These are phyloP conservation scores for Eupelmus urozonus DNA, from an alignment of 2,888 invertebrate species.

Conservation along the genomic window DNA sequence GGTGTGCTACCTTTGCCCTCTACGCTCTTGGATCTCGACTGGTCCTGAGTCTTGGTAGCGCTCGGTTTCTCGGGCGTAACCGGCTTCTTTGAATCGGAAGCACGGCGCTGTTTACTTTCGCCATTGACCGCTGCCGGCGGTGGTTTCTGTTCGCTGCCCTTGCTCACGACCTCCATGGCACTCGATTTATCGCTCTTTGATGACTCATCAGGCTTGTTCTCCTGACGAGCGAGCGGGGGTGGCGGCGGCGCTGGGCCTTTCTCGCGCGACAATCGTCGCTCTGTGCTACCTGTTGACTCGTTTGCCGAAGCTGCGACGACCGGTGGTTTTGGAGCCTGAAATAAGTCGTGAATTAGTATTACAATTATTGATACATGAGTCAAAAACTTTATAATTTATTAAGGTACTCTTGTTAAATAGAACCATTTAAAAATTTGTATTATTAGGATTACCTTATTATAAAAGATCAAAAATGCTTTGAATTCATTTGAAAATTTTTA, in stretches of 20 bases:
- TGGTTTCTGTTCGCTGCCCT: neutral
- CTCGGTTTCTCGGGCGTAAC: constrained; percentile 61
- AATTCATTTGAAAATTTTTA: neutral
- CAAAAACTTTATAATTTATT: neutral
- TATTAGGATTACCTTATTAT: no score
- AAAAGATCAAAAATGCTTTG: no score
- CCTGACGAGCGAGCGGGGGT: constrained; percentile 74
- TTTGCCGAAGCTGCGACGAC: constrained; percentile 55
- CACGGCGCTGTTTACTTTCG: constrained; percentile 62
- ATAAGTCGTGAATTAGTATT: constrained; percentile 43
- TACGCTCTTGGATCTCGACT: constrained; percentile 66
- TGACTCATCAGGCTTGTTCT: constrained; percentile 69
- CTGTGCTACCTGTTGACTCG: no score
- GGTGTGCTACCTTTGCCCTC: constrained; percentile 63
- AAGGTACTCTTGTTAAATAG: no score
- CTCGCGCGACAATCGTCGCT: constrained; percentile 81
- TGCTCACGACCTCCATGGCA: constrained; percentile 62
- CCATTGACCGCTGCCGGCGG: constrained; percentile 57
- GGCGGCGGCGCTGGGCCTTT: constrained; percentile 91
- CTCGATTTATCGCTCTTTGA: constrained; percentile 64
- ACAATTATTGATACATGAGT: no score
- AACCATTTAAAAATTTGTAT: no score
- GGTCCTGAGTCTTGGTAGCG: constrained; percentile 60
- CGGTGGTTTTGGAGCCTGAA: constrained; percentile 84
- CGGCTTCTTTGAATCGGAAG: constrained; percentile 56